A percentile compares a stretch with the other conserved stretches of the same genome.
Conservation (phyloP, 1,140 invertebrate species). For the Conopomorpha cramerella region DNA sequence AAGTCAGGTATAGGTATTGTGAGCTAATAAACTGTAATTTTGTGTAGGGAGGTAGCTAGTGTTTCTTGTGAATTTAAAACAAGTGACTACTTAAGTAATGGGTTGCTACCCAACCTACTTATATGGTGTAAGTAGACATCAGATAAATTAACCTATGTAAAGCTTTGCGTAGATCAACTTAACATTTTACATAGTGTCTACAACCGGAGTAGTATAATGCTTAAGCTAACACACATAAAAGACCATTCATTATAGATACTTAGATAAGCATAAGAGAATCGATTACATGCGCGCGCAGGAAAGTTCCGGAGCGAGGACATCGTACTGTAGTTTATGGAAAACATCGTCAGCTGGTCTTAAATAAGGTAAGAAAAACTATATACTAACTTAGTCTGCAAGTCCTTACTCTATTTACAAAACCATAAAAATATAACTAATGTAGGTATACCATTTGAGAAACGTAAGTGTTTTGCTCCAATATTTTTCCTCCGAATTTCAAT, state of each 20-base stretch:
- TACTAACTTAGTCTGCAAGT: too few species aligned
- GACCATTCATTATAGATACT: conserved; percentile 15
- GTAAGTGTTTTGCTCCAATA: not conserved
- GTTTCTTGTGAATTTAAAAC: not conserved
- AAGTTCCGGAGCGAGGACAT: not conserved
- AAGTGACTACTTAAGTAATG: not conserved
- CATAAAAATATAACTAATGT: too few species aligned
- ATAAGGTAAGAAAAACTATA: conserved; percentile 3
- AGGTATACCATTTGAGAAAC: not conserved
- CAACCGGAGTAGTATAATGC: too few species aligned
- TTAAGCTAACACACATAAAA: conserved; percentile 2
- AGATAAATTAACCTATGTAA: too few species aligned
- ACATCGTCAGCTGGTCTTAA: conserved; percentile 29
- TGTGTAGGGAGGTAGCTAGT: not conserved
- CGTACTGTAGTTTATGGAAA: too few species aligned
- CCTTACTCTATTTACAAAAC: too few species aligned
- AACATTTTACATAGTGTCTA: not conserved
- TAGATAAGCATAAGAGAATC: conserved; percentile 25
- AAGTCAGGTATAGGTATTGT: not conserved
- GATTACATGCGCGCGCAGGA: conserved; percentile 43
- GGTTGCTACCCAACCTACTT: not conserved
- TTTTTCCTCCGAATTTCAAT: too few species aligned
- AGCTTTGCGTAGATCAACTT: too few species aligned
- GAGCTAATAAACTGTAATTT: not conserved
- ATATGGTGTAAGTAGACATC: not conserved